These are phyloP conservation scores for Camptogramma bilineatum DNA, from an alignment of 2,888 invertebrate genomes.

Conservation along the genomic window DNA sequence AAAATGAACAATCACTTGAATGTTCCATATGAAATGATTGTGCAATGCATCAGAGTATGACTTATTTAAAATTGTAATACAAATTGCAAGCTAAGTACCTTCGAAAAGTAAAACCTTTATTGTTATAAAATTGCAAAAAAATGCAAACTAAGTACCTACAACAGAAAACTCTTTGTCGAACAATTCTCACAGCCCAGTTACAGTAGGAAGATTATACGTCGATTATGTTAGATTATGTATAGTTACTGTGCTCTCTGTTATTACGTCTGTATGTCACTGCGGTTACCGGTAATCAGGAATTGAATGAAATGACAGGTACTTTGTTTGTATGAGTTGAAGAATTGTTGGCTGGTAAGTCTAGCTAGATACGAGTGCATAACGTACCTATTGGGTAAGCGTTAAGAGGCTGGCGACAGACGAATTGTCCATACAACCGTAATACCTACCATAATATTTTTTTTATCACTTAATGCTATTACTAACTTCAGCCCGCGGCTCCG, in stretches of 20 bases:
- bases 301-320: constrained; percentile 5
- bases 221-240: constrained; percentile 32
- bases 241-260: constrained; percentile 23
- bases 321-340: constrained; percentile 1
- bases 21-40: too few species aligned
- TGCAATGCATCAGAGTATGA: too few species aligned
- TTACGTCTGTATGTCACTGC: constrained; percentile 30
- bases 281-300: constrained; percentile 19
- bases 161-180: constrained; percentile 16
- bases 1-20: too few species aligned
- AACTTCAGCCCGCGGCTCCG: too few species aligned
- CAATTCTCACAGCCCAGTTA: constrained; percentile 40
- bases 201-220: constrained; percentile 35
- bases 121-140: neutral
- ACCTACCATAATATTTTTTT: too few species aligned
- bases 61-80: too few species aligned
- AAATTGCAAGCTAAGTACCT: too few species aligned
- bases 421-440: too few species aligned
- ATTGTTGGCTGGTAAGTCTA: neutral
- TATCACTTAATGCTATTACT: too few species aligned
- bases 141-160: constrained; percentile 3
- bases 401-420: neutral
- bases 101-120: neutral
- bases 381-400: neutral
- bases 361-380: neutral